Evolutionary conservation across 2,113 vertebrate genomes (phyloP).

Genomic region (Machaerirhynchus nigripectus): DNA sequence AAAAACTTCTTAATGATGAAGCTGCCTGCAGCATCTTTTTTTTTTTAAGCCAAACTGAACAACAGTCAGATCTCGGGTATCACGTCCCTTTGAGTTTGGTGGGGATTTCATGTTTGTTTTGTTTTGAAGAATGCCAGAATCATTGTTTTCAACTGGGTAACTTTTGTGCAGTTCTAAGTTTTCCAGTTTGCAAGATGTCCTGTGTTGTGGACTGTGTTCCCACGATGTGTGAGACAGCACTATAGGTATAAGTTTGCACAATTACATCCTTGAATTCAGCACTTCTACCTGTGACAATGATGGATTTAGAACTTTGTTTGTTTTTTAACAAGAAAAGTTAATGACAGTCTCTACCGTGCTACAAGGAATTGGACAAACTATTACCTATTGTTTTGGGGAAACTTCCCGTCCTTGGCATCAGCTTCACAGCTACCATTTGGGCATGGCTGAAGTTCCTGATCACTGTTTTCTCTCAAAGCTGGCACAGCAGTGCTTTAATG

Average conservation of each 20-base stretch:
- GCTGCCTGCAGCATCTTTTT: not conserved
- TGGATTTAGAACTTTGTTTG: not conserved
- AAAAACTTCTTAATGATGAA: not conserved
- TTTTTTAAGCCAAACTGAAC: not conserved
- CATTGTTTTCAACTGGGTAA: not conserved
- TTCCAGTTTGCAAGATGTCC: not conserved
- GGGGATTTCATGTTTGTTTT: not conserved
- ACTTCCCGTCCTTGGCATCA: not conserved
- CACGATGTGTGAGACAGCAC: not conserved
- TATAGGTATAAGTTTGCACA: not conserved
- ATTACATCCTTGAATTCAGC: not conserved
- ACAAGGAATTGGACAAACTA: not conserved
- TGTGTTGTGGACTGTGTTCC: not conserved
- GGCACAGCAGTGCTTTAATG: not conserved
- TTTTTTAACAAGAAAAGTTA: not conserved
- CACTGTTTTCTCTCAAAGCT: not conserved
- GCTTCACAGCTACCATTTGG: not conserved
- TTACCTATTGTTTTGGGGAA: not conserved
- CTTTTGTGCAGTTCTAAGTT: not conserved
- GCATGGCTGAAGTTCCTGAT: not conserved
- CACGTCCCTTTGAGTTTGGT: not conserved
- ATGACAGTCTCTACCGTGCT: not conserved
- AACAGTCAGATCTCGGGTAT: not conserved
- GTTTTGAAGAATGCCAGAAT: not conserved
- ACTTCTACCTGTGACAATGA: not conserved